Base-by-base conservation (phyloP, 1,140 invertebrate species). In the Meloidogyne floridensis region DNA sequence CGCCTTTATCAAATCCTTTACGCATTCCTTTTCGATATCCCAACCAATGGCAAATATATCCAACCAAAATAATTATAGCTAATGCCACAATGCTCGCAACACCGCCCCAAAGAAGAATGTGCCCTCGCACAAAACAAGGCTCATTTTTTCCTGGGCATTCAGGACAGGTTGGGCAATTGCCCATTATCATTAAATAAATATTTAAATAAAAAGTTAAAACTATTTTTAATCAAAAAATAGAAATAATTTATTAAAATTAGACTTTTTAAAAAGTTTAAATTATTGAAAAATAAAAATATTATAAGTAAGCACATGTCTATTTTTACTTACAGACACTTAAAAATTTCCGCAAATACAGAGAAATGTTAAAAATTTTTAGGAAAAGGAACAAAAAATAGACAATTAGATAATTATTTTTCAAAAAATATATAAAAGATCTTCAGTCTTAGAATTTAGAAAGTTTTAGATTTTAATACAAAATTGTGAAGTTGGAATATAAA, bases 51-150 rank as follows among this genome's bases (percentile, higher is more conserved):
- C 59, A 65, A 65, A 65, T 65, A 65, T 65, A 65, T 65, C 59
- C 59, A 65, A 65, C 59, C n/a, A 65, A 65, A 65, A 65, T 65
- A 65, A 18, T 65, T n/a, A 65, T 65, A 65, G 5, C 59, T 8
- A 65, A n/a, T n/a, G 59, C 7, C n/a, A 65, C n/a, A 18, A 65
- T 65, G 15, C 59, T 18, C 7, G n/a, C n/a, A 13, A 65, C n/a
- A 65, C 59, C n/a, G n/a, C 59, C 59, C 59, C 59, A 65, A 65
- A 65, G 59, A 65, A 65, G 59, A 65, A 65, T 65, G n/a, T 65
- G 59, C 2, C 59, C 59, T 7, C 59, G 59, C 7, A n/a, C 15
- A 65, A 65, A n/a, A 65, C 59, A 65, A 65, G 59, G 59, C 59
- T 65, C 59, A 65, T 65, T 65, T 65, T 65, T 65, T n/a, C 59